phyloP scores from a whole-genome alignment of 1,140 invertebrate genomes.

The Lysiphlebus fabarum region DNA sequence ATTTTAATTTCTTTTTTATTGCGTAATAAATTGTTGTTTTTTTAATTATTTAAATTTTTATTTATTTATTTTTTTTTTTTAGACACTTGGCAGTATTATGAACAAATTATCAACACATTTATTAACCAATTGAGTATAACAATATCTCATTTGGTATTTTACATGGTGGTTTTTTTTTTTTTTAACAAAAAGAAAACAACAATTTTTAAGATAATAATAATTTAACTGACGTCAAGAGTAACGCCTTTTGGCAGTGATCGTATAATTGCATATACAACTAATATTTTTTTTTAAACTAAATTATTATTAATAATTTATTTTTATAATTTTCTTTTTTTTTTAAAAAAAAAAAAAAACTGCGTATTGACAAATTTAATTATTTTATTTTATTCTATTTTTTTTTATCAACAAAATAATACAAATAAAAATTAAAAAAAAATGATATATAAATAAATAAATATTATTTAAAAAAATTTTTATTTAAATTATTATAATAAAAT shows the following conservation, averaged over 20 bases:
- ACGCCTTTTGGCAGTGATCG: conserved; percentile 52
- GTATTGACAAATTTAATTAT: not conserved
- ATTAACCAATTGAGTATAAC: conserved; percentile 5
- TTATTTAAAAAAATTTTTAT: no score
- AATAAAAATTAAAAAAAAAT: no score
- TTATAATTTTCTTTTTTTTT: conserved; percentile 23
- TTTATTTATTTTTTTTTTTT: conserved; percentile 39
- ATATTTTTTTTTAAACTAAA: conserved; percentile 11
- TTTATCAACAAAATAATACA: conserved; percentile 5
- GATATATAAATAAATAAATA: not conserved
- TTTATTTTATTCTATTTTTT: conserved; percentile 13
- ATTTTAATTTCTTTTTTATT: no score
- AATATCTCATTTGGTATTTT: no score
- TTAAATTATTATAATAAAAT: not conserved
- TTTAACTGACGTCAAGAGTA: conserved; percentile 37
- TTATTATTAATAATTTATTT: conserved; percentile 16
- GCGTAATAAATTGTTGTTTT: conserved; percentile 28
- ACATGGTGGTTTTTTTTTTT: conserved; percentile 22
- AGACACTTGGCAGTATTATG: conserved; percentile 50
- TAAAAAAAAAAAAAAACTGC: not conserved
- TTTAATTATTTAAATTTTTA: conserved; percentile 20
- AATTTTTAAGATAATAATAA: conserved; percentile 35
- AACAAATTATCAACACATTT: conserved; percentile 40
- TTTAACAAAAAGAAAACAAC: conserved; percentile 32
- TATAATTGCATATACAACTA: conserved; percentile 41